A percentile compares a stretch with the other conserved stretches of the same genome.
These are phyloP conservation scores for Gymnodraco acuticeps DNA, from an alignment of 2,797 vertebrate species.

Conservation along the genomic window DNA sequence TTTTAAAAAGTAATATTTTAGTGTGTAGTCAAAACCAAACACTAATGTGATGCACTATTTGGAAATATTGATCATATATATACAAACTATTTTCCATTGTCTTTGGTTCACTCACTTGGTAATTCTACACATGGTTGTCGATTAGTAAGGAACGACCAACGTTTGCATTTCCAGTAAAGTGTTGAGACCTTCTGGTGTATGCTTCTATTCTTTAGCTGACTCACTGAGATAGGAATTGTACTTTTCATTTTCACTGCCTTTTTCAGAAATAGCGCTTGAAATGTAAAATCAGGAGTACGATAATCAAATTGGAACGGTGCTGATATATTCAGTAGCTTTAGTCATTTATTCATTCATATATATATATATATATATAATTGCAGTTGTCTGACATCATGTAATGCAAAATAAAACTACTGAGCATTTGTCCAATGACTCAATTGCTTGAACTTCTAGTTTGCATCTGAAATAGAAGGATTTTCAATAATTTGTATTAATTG, in stretches of 20 bases:
- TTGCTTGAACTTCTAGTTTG: slow-evolving; percentile 24
- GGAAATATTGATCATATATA: neutral
- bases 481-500: neutral
- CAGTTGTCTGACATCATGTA: slow-evolving; percentile 12
- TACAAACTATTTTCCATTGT: neutral
- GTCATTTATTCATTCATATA: slow-evolving; percentile 17
- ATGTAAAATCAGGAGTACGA: slow-evolving; percentile 3
- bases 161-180: neutral
- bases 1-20: neutral
- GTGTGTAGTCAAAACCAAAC: neutral
- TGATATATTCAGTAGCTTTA: slow-evolving; percentile 4
- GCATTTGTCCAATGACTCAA: slow-evolving; percentile 14
- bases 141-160: neutral
- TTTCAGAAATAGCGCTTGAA: neutral
- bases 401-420: slow-evolving; percentile 13
- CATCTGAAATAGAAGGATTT: slow-evolving; percentile 16
- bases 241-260: neutral
- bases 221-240: no score
- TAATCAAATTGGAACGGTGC: slow-evolving; percentile 1
- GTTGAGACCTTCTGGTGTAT: neutral
- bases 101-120: neutral
- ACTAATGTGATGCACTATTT: neutral
- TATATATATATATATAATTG: slow-evolving; percentile 3
- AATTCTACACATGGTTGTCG: neutral
- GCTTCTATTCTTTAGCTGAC: no score